A percentile compares a stretch with the other conserved stretches of the same genome.
Evolutionary conservation across 2,113 vertebrate species (phyloP).

Genomic region (Pogonocichla stellata): DNA sequence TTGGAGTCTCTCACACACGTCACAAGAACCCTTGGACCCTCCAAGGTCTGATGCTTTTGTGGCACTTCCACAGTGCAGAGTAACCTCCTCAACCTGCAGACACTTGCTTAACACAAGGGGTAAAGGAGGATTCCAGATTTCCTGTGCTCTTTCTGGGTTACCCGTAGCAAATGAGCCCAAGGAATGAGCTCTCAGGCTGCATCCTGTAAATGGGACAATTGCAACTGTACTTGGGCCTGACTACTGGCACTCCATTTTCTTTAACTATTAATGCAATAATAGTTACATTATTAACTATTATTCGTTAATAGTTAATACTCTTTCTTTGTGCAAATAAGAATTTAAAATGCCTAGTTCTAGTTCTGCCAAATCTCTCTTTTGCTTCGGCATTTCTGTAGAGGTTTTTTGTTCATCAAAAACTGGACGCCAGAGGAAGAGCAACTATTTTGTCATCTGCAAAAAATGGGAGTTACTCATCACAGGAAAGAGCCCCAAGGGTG

Average conservation of each 20-base stretch:
- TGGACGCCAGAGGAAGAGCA: background rate
- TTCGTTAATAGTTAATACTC: no score
- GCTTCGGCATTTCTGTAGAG: background rate
- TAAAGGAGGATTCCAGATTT: background rate
- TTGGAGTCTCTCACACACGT: background rate
- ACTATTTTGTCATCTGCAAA: background rate
- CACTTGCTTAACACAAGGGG: rapidly evolving
- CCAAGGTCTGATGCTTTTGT: background rate
- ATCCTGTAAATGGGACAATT: background rate
- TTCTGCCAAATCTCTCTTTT: background rate
- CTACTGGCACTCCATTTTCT: background rate
- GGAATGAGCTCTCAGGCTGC: background rate
- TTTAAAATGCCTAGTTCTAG: background rate
- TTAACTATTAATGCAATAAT: background rate
- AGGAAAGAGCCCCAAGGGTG: background rate
- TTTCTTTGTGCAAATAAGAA: background rate
- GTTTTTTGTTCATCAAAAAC: background rate
- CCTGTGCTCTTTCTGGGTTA: background rate
- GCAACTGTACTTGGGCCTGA: background rate
- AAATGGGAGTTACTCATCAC: background rate
- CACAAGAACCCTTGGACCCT: background rate
- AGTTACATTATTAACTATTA: no score
- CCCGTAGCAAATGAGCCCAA: background rate
- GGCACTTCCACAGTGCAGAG: background rate
- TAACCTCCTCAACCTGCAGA: background rate